phyloP scores from a whole-genome alignment of 2,888 invertebrate genomes.

The Tiphia femorata region DNA sequence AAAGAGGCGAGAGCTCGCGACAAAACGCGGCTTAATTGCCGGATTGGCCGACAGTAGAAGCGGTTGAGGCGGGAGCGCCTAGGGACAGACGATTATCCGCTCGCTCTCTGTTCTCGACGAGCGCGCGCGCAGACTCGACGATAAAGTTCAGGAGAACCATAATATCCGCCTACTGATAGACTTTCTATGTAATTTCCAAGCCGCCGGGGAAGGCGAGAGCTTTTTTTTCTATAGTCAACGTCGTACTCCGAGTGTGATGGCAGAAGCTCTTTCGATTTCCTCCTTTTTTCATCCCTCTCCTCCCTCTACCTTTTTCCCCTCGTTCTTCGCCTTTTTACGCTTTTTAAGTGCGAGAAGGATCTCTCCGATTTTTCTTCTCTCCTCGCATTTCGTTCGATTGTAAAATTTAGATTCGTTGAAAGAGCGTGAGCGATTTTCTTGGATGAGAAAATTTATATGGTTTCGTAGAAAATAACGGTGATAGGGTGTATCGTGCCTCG shows the following conservation, averaged over 20 bases:
- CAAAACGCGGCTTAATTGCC: constrained; percentile 34
- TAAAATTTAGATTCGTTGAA: too few relatives aligned
- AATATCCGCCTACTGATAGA: constrained; percentile 47
- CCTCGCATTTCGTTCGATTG: too few relatives aligned
- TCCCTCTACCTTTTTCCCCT: neutral
- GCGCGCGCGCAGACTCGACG: constrained; percentile 26
- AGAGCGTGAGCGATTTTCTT: too few relatives aligned
- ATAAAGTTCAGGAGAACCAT: constrained; percentile 30
- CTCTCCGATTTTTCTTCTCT: too few relatives aligned
- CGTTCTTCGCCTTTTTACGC: neutral
- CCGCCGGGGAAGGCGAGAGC: constrained; percentile 6
- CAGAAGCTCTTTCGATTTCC: neutral
- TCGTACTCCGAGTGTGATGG: neutral
- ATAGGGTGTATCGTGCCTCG: too few relatives aligned
- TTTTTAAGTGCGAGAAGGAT: too few relatives aligned
- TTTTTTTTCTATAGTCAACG: constrained; percentile 16
- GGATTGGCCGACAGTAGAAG: constrained; percentile 21
- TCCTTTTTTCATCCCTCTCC: neutral
- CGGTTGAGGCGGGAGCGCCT: neutral
- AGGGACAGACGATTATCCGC: constrained; percentile 25
- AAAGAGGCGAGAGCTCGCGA: neutral
- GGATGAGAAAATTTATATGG: too few relatives aligned
- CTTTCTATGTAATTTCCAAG: constrained; percentile 40
- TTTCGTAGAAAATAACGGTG: too few relatives aligned
- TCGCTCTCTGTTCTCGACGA: too few relatives aligned